phyloP scores from a whole-genome alignment of 1,140 invertebrate species.

The Pseudomyrmex sp. region DNA sequence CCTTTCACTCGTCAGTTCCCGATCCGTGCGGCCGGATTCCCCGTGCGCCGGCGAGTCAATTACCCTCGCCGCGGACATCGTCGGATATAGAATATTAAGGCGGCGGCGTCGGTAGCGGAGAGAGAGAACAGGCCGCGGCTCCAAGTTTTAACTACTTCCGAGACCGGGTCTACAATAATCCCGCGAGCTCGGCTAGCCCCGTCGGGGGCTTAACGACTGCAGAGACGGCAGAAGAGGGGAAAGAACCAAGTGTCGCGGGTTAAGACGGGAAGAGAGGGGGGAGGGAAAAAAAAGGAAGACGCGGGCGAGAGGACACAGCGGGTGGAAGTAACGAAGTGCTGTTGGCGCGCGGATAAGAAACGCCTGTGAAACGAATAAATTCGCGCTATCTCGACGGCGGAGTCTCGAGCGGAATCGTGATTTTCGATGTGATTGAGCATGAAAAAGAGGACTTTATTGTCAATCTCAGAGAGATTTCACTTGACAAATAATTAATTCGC shows the following conservation, averaged over 20 bases:
- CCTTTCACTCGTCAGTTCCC: constrained; percentile 17
- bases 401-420: neutral
- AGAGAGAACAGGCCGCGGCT: constrained; percentile 39
- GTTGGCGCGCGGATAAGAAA: constrained; percentile 44
- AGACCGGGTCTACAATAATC: constrained; percentile 73
- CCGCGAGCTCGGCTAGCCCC: constrained; percentile 22
- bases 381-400: constrained; percentile 7
- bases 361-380: constrained; percentile 42
- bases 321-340: constrained; percentile 37
- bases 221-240: constrained; percentile 28
- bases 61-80: constrained; percentile 63
- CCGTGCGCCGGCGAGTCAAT: constrained; percentile 63
- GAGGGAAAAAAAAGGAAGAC: constrained; percentile 13
- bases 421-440: neutral
- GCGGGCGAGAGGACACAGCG: neutral
- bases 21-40: constrained; percentile 13
- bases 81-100: constrained; percentile 75
- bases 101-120: constrained; percentile 54
- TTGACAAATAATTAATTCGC: neutral
- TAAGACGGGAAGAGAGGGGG: constrained; percentile 13
- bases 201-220: constrained; percentile 58
- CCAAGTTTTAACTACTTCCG: constrained; percentile 76
- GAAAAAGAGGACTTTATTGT: neutral
- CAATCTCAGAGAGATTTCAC: neutral
- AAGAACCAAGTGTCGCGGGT: neutral